Evolutionary conservation across 2,113 vertebrate genomes (phyloP), one percentile per base, ranked within the genome.

Genomic region (Stigmatopora argus): DNA sequence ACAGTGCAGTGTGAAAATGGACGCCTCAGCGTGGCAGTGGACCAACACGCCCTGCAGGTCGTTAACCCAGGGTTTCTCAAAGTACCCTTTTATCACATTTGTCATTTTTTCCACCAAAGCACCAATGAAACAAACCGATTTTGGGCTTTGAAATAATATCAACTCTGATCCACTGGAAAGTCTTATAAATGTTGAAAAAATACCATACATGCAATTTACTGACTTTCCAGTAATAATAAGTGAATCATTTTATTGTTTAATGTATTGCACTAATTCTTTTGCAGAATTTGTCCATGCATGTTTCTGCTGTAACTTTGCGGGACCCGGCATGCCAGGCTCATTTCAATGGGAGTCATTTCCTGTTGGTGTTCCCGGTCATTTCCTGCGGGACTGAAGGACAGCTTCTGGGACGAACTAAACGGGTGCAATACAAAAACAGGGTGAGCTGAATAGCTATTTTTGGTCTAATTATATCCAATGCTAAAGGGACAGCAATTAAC

Each of bases 281-380:
- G 34, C 74, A 90, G 90, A 76, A 67, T 45, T 69, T 84, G 69
- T 80, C 86, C 7, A 59, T 77, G 48, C 65, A 78, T 0, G 79
- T 86, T 67, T 71, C 78, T 6, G 71, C 74, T 0, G 79, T 92
- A 65, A 91, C 88, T 9, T 82, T 92, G 56, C 75, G 65, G 21
- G 90, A 92, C 64, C 82, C 71, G 4, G 44, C 68, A 2, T 92
- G 91, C 84, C 79, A 78, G 68, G 90, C 88, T 34, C 49, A 77
- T 66, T 81, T 82, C 47, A 92, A 91, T 13, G 83, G 82, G 65
- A 91, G 81, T 65, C 90, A 92, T 72, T 92, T 92, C 85, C 87
- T 91, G 72, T 78, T 92, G 77, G 82, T 74, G 61, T 88, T 89
- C 59, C 88, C 90, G 1, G 80, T 90, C 67, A 86, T 87, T 83